Conservation (phyloP, 2,888 invertebrate genomes). For the Phaedon cochleariae region DNA sequence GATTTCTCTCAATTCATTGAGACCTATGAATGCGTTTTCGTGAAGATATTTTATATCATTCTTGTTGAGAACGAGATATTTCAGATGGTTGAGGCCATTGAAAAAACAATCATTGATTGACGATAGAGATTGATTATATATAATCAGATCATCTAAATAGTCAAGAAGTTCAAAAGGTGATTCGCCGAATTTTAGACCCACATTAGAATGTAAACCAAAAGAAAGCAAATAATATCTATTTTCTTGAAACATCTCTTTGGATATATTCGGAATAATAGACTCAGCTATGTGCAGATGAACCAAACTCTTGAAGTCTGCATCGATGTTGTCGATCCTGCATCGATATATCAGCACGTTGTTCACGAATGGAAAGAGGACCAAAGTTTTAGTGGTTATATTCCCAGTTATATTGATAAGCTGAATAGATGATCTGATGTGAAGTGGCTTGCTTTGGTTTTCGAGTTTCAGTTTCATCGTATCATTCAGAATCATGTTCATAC, state of each 20-base stretch:
- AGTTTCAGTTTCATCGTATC: background rate
- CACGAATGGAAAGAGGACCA: background rate
- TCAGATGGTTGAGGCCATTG: background rate
- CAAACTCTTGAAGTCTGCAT: background rate
- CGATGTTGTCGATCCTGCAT: background rate
- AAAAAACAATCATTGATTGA: background rate
- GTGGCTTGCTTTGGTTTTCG: background rate
- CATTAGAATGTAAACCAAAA: slow-evolving; percentile 5
- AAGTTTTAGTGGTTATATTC: background rate
- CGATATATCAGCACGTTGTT: background rate
- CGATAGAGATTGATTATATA: slow-evolving; percentile 1
- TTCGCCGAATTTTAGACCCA: background rate
- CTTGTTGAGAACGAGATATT: background rate
- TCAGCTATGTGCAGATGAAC: slow-evolving; percentile 1
- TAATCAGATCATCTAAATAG: background rate
- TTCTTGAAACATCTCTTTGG: background rate
- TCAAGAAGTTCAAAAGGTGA: background rate
- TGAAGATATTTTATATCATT: background rate
- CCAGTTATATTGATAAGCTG: background rate
- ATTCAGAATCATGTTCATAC: background rate
- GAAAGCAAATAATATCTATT: background rate
- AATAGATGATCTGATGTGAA: background rate
- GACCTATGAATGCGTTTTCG: background rate
- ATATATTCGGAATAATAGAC: background rate
- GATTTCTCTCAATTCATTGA: background rate